phyloP scores from a whole-genome alignment of 2,888 invertebrate species.

The Clistopyga incitator region DNA sequence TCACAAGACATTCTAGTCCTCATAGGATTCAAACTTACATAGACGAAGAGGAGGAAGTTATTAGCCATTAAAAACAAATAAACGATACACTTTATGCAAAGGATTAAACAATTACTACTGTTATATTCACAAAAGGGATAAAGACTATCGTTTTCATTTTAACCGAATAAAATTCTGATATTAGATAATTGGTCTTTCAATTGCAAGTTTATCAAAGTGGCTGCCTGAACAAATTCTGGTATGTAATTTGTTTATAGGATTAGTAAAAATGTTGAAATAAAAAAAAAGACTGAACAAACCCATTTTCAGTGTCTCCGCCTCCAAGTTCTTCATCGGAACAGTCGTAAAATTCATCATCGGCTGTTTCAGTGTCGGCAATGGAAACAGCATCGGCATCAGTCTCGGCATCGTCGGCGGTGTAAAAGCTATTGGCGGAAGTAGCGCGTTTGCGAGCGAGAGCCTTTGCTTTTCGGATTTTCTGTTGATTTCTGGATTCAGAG shows the following conservation, averaged over 20 bases:
- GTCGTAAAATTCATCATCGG: constrained; percentile 82
- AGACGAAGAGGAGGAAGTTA: constrained; percentile 5
- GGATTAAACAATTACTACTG: constrained; percentile 31
- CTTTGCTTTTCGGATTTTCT: constrained; percentile 74
- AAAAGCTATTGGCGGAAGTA: constrained; percentile 74
- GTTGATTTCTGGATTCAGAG: constrained; percentile 75
- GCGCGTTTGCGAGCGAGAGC: constrained; percentile 69
- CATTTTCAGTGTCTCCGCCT: constrained; percentile 75
- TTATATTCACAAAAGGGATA: neutral
- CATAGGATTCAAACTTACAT: constrained; percentile 7
- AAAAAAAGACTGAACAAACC: constrained; percentile 73
- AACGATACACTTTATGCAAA: neutral
- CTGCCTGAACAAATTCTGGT: neutral
- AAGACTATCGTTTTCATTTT: neutral
- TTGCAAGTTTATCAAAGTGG: neutral
- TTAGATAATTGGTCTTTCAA: neutral
- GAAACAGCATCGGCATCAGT: constrained; percentile 80
- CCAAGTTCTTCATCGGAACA: constrained; percentile 80
- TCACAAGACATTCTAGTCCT: neutral
- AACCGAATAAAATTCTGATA: neutral
- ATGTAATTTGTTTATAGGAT: neutral
- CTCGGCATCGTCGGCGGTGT: constrained; percentile 76
- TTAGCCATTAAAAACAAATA: neutral
- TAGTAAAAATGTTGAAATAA: neutral
- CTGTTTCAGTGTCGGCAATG: constrained; percentile 79